Evolutionary conservation across 2,888 invertebrate genomes (phyloP).

Genomic region (Synanthedon tipuliformis): DNA sequence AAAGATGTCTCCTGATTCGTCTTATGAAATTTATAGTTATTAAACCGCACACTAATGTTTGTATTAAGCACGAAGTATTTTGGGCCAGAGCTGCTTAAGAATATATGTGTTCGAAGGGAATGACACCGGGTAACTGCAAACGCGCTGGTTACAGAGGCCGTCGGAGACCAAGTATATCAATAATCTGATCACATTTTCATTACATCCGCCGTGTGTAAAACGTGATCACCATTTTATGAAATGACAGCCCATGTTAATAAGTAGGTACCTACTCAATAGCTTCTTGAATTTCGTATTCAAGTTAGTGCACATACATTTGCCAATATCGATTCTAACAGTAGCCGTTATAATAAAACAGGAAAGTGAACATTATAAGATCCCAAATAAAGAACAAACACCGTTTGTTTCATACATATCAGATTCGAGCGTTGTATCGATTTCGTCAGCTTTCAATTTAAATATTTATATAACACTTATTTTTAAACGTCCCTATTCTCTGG

Average conservation of each 20-base stretch:
- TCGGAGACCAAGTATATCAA: constrained; percentile 31
- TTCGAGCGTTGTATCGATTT: constrained; percentile 1
- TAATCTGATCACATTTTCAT: constrained; percentile 50
- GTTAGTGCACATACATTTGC: constrained; percentile 22
- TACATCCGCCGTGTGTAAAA: constrained; percentile 55
- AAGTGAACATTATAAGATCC: constrained; percentile 26
- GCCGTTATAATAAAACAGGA: constrained; percentile 51
- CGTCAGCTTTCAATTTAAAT: constrained; percentile 11
- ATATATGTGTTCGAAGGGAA: constrained; percentile 38
- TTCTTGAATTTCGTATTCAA: constrained; percentile 34
- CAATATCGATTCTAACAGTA: constrained; percentile 36
- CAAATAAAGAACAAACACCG: constrained; percentile 27
- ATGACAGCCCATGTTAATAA: not conserved
- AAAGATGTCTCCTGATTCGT: too few species aligned
- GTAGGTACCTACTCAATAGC: constrained; percentile 7
- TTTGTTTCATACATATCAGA: constrained; percentile 19
- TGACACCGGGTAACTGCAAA: constrained; percentile 37
- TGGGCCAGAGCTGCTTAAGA: constrained; percentile 1
- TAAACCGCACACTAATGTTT: not conserved
- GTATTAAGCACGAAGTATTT: not conserved
- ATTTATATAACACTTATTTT: constrained; percentile 8
- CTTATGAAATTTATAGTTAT: not conserved
- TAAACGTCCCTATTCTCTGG: not conserved
- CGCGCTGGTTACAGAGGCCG: constrained; percentile 18
- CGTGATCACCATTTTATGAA: constrained; percentile 42